Evolutionary conservation across 2,797 vertebrate species (phyloP), one percentile per base, ranked within the genome.

Genomic region (Pseudopleuronectes americanus): DNA sequence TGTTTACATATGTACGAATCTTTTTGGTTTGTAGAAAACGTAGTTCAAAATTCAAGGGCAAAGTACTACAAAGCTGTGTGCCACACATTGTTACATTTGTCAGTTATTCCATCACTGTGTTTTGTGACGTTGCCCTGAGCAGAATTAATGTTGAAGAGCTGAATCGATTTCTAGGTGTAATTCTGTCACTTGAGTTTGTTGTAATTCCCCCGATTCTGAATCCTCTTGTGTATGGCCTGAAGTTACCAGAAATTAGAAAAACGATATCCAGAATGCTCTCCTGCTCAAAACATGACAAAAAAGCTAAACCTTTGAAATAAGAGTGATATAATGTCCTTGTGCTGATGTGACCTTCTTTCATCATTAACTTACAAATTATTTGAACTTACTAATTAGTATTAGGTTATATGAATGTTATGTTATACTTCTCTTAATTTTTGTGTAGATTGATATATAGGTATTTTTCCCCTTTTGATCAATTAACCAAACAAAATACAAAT

Each of bases 181-280:
- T 90, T 74, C 52, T 92, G 5, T 92, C 90, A 21, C 76, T 92
- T 1, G 87, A 89, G 71, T 92, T 90, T 82, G 78, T 92, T 33
- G 68, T 91, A 33, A 84, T 91, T 71, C 87, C 89, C 8, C 89
- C 88, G 2, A 74, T 92, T 23, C 6, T 92, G 36, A 91, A 92
- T 69, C 89, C 90, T 55, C 72, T 92, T 14, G 74, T 92, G 6
- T 92, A 92, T 53, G 91, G 87, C 13, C 68, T 91, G 1, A 90
- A 90, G 45, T 75, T 93, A 57, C 80, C 91, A 49, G 80, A 92
- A 52, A 89, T 92, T 33, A 81, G 81, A 60, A 88, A 64, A 68
- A 59, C 26, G 33, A 74, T 89, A 0, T 43, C 74, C 0, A 82
- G 13, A 45, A 65, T 68, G 64, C 66, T 89, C 2, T n/a, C 1